Base-by-base conservation (phyloP, 2,113 vertebrate species). In the Rhabdomys dilectus region DNA sequence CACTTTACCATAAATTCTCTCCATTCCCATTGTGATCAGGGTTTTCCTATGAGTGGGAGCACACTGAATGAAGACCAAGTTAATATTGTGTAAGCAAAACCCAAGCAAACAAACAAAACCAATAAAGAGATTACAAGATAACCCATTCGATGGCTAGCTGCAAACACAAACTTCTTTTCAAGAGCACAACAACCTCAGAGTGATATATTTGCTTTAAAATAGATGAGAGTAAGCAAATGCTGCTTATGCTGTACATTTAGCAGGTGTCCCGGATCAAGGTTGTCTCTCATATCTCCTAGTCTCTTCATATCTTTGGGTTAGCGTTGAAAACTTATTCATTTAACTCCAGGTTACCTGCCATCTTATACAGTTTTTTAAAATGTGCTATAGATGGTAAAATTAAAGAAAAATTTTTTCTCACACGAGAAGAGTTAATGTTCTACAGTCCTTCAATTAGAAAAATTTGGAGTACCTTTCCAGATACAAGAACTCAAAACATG, bases 1-100 rank as follows among this genome's bases (percentile, higher is more conserved):
- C 19, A 70, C n/a, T 4, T 6, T 13, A 13, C 62, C 80, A 62
- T n/a, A 12, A 87, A 56, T 70, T 73, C 24, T 24, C 13, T 34
- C 72, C 6, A 64, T 5, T 3, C 0, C 31, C 60, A 2, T 3
- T 51, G 31, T 75, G 64, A 91, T 22, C 22, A 0, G 0, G 0
- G 4, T 68, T 90, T 68, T 51, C 48, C 62, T 76, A 34, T 3
- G 21, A 13, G 13, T 29, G 62, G 15, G 85, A 7, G 0, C 45
- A 48, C 51, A 51, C 17, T 84, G 19, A 11, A 53, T 34, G 1
- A 42, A 72, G 34, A 11, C 12, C 26, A 51, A 51, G 48, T 5
- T 53, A 6, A 72, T 53, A 53, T 5, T 70, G 7, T 31, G 3
- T 36, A 68, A 51, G 64, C 6, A 70, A 68, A 48, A 68, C 7